Conservation (phyloP, 2,797 vertebrate genomes). For the Rhinogobio ventralis region DNA sequence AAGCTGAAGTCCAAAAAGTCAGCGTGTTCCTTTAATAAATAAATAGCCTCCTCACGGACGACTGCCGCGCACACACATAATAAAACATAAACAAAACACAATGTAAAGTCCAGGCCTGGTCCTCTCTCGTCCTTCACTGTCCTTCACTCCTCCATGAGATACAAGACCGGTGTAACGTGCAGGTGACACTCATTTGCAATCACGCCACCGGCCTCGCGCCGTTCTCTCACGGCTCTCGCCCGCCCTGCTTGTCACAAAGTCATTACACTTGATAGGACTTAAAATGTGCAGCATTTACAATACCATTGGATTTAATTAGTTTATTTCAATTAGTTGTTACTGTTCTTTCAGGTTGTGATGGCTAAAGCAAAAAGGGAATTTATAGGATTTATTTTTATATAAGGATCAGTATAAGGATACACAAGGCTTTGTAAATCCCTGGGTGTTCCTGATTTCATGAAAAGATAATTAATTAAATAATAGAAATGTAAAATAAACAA, state of each 20-base stretch:
- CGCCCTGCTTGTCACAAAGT: neutral
- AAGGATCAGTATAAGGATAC: neutral
- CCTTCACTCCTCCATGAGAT: no score
- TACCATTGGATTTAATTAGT: neutral
- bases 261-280: neutral
- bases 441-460: neutral
- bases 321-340: neutral
- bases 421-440: neutral
- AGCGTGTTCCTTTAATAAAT: no score
- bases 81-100: no score
- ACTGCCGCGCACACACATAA: no score
- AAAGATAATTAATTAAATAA: neutral
- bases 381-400: neutral
- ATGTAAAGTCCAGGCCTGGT: no score
- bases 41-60: no score
- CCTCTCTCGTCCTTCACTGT: no score
- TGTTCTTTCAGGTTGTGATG: neutral
- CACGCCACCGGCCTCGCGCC: no score
- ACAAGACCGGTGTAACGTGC: no score
- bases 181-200: no score
- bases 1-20: no score
- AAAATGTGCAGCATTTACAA: neutral
- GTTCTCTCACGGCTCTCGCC: no score
- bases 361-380: conserved; percentile 6
- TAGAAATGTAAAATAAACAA: neutral